Base-by-base conservation (phyloP, 2,888 invertebrate genomes). In the Volucella zonaria region DNA sequence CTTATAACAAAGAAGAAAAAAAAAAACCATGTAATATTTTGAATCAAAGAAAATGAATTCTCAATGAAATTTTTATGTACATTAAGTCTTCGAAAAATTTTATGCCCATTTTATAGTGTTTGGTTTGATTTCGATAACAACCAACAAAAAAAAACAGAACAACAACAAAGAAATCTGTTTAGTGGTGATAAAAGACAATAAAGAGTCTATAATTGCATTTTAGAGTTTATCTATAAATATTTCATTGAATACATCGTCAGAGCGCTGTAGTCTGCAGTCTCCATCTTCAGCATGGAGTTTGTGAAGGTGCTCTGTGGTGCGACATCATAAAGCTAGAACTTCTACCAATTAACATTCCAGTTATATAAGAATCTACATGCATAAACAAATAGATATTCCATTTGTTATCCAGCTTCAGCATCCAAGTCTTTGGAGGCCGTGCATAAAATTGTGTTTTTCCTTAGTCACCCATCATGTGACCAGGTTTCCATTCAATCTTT, bases 401-500 rank as follows among this genome's bases (percentile, higher is more conserved):
- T 66, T 43, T 52, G 62, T 70, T 68, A 70, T 67, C 71, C 66
- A 68, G 31, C 43, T 68, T 62, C 73, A 51, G 45, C 51, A 54
- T 52, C 31, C 31, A 31, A 31, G 70, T 64, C 64, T 62, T 62
- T 71, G 71, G 76, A 76, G 80, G 80, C 76, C 85, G 38, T 68
- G 67, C 73, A 77, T 85, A 64, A 68, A 81, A 78, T 71, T 71
- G 59, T 59, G 45, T 61, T 73, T 71, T 73, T 67, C 56, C 67
- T 82, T 67, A 77, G 73, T 73, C 82, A 77, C 67, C 56, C 64
- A 42, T 85, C 85, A 85, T 81, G 81, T 85, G 81, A 85, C 85
- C 73, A 59, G 76, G 62, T 81, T 73, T 73, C 73, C 85, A 85
- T 85, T 85, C 85, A 85, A 85, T 81, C 64, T 85, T 81, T 82